phyloP scores from a whole-genome alignment of 1,140 invertebrate species.

The Brachionus rubens region DNA sequence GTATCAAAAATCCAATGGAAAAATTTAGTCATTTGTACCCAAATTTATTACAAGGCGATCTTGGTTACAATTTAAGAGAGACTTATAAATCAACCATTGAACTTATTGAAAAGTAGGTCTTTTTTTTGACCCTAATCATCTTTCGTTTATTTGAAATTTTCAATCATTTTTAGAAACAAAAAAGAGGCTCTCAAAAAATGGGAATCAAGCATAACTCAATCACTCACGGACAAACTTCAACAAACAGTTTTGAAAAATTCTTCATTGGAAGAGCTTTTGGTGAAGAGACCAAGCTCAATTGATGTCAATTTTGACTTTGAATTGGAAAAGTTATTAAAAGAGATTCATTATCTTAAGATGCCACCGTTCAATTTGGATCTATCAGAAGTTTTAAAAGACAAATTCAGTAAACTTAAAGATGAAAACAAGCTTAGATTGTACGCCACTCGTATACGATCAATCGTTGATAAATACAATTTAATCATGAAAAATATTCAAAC shows the following conservation, averaged over 20 bases:
- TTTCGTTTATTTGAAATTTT: background rate
- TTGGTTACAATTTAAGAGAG: constrained; percentile 57
- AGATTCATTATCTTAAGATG: constrained; percentile 56
- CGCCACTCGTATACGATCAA: constrained; percentile 55
- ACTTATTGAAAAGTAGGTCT: constrained; percentile 53
- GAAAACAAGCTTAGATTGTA: constrained; percentile 28
- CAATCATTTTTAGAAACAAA: constrained; percentile 51
- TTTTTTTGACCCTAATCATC: background rate
- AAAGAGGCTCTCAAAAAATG: constrained; percentile 51
- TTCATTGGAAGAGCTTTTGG: constrained; percentile 52
- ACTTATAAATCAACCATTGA: constrained; percentile 52
- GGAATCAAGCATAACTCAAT: constrained; percentile 53
- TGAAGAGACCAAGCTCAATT: constrained; percentile 53
- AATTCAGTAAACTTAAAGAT: constrained; percentile 33
- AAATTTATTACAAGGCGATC: constrained; percentile 56
- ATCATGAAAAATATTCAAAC: constrained; percentile 57
- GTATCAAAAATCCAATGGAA: constrained; percentile 56
- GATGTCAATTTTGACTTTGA: constrained; percentile 58
- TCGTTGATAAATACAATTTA: constrained; percentile 59
- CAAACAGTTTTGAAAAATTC: constrained; percentile 56
- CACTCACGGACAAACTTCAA: constrained; percentile 55
- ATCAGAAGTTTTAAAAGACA: constrained; percentile 28
- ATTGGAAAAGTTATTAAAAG: constrained; percentile 54
- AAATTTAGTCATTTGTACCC: constrained; percentile 57
- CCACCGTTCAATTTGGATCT: constrained; percentile 54